Evolutionary conservation across 1,140 invertebrate species (phyloP), one percentile per base, ranked within the genome.

Genomic region (Teleopsis dalmanni): DNA sequence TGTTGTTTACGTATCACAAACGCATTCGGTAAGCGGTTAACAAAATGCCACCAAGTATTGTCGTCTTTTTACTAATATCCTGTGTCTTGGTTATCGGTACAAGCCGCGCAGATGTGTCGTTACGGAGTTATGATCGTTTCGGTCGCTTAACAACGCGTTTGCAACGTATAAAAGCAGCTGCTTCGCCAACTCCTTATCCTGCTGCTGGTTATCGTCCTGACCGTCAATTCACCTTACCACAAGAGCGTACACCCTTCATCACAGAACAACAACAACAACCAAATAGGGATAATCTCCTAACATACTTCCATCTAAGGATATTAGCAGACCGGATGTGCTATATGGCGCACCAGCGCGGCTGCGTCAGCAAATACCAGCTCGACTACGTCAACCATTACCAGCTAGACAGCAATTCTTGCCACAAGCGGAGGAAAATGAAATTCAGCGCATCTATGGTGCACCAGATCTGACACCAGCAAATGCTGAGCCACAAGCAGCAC

Each of bases 201-300:
- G 37, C 35, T 4, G 21, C 47, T 35, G 49, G 58, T 47, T 34
- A 54, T 50, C 56, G 53, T 46, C 45, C 57, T 31, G 18, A 19
- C 43, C 31, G 38, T 26, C 43, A 50, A 22, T 54, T 54, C 23
- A 22, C 31, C 18, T 14, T 13, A 13, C 10, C 25, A 23, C 27
- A 26, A 37, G 9, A 33, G 3, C 48, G 37, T 14, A 19, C 33
- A 43, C 31, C 23, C 18, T 33, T 43, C 25, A 37, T 35, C 18
- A 29, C 44, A 22, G n/a, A 36, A 4, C 21, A 14, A 25, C 34
- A 25, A 22, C 18, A n/a, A 19, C 44, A 36, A 25, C 22, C 23
- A 11, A n/a, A n/a, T 35, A 45, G 22, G 29, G 18, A 3, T 21
- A 34, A 35, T 11, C 29, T 19, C 27, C 21, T 25, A 46, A 9